phyloP scores from a whole-genome alignment of 2,113 vertebrate genomes.

The Pseudonaja textilis region DNA sequence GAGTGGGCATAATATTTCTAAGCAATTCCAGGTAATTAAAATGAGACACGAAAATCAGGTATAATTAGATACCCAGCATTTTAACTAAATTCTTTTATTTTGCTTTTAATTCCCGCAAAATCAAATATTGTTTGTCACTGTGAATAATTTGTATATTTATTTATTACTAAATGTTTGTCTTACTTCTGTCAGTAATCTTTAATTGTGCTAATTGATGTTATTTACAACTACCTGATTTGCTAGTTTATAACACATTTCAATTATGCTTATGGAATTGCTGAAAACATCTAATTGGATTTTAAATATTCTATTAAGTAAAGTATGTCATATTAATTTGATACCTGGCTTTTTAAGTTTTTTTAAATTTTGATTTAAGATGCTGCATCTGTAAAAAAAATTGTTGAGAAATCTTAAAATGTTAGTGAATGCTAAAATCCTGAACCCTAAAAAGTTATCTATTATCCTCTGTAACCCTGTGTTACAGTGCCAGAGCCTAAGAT shows the following conservation, averaged over 20 bases:
- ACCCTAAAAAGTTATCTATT: not conserved
- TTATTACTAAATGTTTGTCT: not conserved
- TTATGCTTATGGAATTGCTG: not conserved
- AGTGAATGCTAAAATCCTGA: not conserved
- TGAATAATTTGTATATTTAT: not conserved
- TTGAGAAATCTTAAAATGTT: not conserved
- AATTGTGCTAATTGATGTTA: not conserved
- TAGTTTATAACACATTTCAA: not conserved
- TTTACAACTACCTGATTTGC: not conserved
- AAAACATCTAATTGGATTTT: not conserved
- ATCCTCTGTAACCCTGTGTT: not conserved
- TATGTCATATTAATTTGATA: not conserved
- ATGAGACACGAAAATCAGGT: not conserved
- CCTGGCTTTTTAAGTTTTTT: not conserved
- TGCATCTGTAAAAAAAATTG: not conserved
- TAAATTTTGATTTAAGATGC: not conserved
- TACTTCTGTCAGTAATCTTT: not conserved
- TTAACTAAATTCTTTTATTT: conserved; percentile 24
- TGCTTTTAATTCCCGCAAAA: conserved; percentile 10
- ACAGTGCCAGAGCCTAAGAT: not conserved
- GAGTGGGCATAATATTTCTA: conserved; percentile 44
- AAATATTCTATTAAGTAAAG: not conserved
- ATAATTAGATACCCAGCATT: not conserved
- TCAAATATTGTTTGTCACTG: not conserved
- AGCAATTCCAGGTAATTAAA: conserved; percentile 80